Conservation (phyloP, 2,888 invertebrate species). For the Onchidella celtica region DNA sequence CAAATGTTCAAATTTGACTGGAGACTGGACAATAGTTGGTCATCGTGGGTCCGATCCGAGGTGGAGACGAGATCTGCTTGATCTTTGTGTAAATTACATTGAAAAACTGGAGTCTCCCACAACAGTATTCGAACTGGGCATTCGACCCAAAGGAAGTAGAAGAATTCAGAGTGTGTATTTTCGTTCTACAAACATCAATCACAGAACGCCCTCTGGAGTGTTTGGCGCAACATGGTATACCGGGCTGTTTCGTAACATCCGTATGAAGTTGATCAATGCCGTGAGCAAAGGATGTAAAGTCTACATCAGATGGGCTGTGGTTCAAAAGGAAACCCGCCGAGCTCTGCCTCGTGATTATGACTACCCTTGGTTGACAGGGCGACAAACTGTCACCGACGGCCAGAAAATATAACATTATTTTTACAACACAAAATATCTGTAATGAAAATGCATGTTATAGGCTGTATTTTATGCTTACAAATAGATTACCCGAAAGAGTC, state of each 20-base stretch:
- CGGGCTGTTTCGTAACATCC: conserved; percentile 33
- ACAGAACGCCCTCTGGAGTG: background rate
- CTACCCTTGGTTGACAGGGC: background rate
- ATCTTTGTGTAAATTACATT: background rate
- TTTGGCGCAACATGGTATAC: conserved; percentile 25
- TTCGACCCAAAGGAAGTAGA: background rate
- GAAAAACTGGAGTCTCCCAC: background rate
- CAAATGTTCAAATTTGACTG: background rate
- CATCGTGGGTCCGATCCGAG: background rate
- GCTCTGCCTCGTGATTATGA: background rate
- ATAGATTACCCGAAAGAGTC: no score
- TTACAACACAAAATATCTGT: no score
- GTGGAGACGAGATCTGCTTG: conserved; percentile 16
- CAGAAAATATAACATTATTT: no score
- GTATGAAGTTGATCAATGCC: conserved; percentile 51
- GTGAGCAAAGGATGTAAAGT: conserved; percentile 57
- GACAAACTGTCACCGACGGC: no score
- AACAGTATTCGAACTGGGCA: conserved; percentile 19
- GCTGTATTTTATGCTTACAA: no score
- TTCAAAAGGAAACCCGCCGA: conserved; percentile 3
- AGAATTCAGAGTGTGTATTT: background rate
- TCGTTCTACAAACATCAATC: background rate
- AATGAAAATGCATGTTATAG: no score
- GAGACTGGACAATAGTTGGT: background rate
- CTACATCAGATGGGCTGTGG: conserved; percentile 58